Base-by-base conservation (phyloP, 2,888 invertebrate species). In the Cheilosia impressa region DNA sequence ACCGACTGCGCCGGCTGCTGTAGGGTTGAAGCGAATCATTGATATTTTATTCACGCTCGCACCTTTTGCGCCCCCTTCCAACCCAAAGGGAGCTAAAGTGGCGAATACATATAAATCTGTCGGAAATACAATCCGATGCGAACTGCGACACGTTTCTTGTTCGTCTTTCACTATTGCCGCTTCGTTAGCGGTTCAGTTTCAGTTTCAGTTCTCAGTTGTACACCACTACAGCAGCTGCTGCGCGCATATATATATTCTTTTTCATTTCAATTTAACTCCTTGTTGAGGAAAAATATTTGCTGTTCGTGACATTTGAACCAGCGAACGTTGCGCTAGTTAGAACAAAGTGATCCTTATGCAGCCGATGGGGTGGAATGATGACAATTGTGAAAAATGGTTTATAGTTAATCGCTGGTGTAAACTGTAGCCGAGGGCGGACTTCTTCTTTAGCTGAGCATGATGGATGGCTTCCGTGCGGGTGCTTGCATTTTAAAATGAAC, bases 221-320 rank as follows among this genome's bases (percentile, higher is more conserved):
- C 15, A 53, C 41, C 43, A n/a, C 45, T n/a, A 43, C 27, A 27
- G 27, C 60, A 52, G 52, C 52, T 38, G 52, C 60, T 38, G 65
- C 52, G 43, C 47, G 38, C 22, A 34, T 43, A 68, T 50, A 68
- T 50, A 45, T 57, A 57, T 63, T 62, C 60, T 27, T 81, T 76
- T 80, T 80, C 76, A 81, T 85, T 85, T 76, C 76, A 85, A 81
- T 81, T 85, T 85, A 80, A 71, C 75, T 81, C 75, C 80, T 75
- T 83, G 71, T 45, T 66, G 80, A 76, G 75, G 62, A 80, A 85
- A 76, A 85, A 85, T 80, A 85, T 85, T 85, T 85, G 81, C 84
- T 76, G 84, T 81, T 81, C 84, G 81, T 85, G 84, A 85, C 80
- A 69, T 76, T 55, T 34, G 50, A 47, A 38, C 52, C 57, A 53